These are phyloP conservation scores for Guaruba guarouba DNA, from an alignment of 2,113 vertebrate species.

Conservation along the genomic window DNA sequence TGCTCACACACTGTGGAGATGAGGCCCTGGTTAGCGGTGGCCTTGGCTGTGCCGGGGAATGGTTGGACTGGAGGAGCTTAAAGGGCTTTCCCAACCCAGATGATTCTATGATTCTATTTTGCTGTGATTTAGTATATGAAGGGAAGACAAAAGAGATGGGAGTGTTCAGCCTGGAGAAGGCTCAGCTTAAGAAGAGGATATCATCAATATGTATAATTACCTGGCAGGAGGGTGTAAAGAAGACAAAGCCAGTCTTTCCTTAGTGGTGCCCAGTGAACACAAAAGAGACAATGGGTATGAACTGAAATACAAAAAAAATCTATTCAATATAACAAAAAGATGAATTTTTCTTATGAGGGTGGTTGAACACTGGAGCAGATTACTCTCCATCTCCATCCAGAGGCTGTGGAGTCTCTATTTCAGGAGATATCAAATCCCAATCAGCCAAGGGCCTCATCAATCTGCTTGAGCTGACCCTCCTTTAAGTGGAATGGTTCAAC, in stretches of 20 bases:
- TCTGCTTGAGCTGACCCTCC: not conserved
- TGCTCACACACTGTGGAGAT: rapidly evolving
- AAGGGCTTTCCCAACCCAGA: not conserved
- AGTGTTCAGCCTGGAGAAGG: not conserved
- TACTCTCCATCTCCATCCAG: not conserved
- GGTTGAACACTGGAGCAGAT: not conserved
- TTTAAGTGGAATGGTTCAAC: not conserved
- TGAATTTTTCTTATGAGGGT: not conserved
- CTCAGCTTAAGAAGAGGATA: not conserved
- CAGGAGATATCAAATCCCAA: not conserved
- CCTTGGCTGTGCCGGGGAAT: not conserved
- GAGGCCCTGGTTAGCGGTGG: not conserved
- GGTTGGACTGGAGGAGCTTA: not conserved
- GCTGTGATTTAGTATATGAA: not conserved
- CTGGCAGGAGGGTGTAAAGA: not conserved
- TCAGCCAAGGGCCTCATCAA: not conserved
- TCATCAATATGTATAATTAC: not conserved
- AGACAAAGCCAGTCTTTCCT: not conserved
- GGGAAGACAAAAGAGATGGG: not conserved
- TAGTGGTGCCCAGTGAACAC: not conserved
- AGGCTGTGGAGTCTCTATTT: not conserved
- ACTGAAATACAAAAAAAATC: not conserved
- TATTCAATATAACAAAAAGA: not conserved
- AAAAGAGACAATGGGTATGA: rapidly evolving
- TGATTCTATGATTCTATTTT: not conserved